Evolutionary conservation across 1,140 invertebrate species (phyloP).

Genomic region (Seison nebaliae): DNA sequence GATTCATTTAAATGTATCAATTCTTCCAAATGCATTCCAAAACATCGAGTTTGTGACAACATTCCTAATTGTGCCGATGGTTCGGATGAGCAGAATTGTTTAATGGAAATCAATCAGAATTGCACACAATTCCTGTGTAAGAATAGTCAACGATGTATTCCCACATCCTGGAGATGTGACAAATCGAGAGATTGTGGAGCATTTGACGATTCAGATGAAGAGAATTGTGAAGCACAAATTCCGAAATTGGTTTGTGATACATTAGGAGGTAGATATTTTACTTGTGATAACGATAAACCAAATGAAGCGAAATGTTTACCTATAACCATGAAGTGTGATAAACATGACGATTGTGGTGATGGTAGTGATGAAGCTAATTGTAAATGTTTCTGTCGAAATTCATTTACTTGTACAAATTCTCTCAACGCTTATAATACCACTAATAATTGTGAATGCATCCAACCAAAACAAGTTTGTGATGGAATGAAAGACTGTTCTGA

Average conservation of each 20-base stretch:
- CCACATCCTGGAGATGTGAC: conserved; percentile 5
- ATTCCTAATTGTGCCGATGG: conserved; percentile 40
- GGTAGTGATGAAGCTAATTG: conserved; percentile 12
- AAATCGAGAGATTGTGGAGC: conserved; percentile 2
- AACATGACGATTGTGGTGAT: conserved; percentile 14
- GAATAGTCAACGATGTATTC: conserved; percentile 12
- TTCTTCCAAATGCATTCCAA: conserved; percentile 1
- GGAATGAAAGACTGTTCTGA: conserved; percentile 19
- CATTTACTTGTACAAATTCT: conserved; percentile 3
- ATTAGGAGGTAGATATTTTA: neutral
- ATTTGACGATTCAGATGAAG: conserved; percentile 10
- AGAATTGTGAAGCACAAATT: conserved; percentile 3
- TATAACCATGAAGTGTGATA: conserved; percentile 10
- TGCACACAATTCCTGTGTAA: conserved; percentile 12
- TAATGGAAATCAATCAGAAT: conserved; percentile 13
- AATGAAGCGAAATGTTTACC: conserved; percentile 3
- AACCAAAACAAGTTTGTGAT: conserved; percentile 17
- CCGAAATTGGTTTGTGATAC: conserved; percentile 2
- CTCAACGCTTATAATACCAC: too few species aligned
- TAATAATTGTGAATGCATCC: conserved; percentile 18
- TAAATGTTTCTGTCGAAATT: conserved; percentile 3
- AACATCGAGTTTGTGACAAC: conserved; percentile 40
- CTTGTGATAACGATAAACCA: neutral
- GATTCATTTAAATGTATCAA: conserved; percentile 2
- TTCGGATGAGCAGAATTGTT: conserved; percentile 35